Base-by-base conservation (phyloP, 2,113 vertebrate genomes). In the Sceloporus tristichus region DNA sequence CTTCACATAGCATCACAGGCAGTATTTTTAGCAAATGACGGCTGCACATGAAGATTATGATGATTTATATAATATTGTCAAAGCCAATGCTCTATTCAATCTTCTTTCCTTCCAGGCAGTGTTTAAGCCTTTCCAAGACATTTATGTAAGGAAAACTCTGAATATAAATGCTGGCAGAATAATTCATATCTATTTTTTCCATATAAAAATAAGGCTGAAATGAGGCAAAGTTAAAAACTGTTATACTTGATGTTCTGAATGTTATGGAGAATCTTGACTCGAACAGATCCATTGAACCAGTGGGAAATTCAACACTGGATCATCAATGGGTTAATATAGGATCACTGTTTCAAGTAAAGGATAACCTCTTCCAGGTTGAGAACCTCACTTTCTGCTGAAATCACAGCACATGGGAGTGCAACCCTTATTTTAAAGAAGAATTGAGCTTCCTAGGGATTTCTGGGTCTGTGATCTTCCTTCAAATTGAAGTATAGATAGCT, bases 81-180 rank as follows among this genome's bases (percentile, higher is more conserved):
- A 66, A 89, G 74, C 68, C 40, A 82, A 87, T 80, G 62, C 1
- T n/a, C 9, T 48, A 77, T 76, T 34, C 85, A 70, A 40, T 68
- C 70, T 76, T 70, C 38, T 53, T 92, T 88, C 93, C 93, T 88
- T 87, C 10, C 0, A 92, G 90, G 88, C 92, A 86, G 40, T 14
- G 53, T 88, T 95, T 92, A 94, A 91, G 76, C n/a, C 40, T 80
- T 78, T 90, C 84, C 74, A 87, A 25, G 0, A 16, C 82, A 86
- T 90, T 92, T 88, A 68, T 82, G 76, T 74, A 81, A 74, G 68
- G 76, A 16, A 91, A 90, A 56, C 0, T 94, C 91, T 91, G 89
- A 92, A 91, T 34, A 34, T 53, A 92, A 93, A 87, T 18, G 65
- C 82, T 54, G 0, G 76, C 89, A 81, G 92, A 85, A 74, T 74